These are phyloP conservation scores for Argyrosomus japonicus DNA, from an alignment of 2,113 vertebrate genomes.

Conservation along the genomic window DNA sequence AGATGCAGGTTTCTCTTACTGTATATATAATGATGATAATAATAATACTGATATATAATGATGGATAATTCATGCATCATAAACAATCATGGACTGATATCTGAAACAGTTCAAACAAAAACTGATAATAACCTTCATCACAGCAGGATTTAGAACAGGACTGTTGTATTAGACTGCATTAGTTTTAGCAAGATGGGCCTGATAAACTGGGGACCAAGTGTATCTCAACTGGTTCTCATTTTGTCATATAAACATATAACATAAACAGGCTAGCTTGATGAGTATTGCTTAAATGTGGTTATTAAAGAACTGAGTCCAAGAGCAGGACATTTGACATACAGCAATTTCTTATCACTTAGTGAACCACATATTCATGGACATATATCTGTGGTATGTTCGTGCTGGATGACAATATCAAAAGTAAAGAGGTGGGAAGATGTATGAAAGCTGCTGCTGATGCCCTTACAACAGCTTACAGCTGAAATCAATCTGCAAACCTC, in stretches of 20 bases:
- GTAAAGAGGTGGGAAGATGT: not conserved
- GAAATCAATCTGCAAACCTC: not conserved
- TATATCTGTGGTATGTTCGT: not conserved
- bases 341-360: not conserved
- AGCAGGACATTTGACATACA: not conserved
- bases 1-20: not conserved
- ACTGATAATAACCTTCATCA: no score
- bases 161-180: no score
- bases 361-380: not conserved
- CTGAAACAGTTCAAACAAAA: no score
- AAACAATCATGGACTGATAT: not conserved
- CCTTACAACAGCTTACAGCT: constrained; percentile 2
- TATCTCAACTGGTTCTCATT: no score
- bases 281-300: not conserved
- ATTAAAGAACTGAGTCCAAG: not conserved
- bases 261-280: no score
- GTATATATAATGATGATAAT: no score
- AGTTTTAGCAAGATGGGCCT: no score
- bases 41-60: no score
- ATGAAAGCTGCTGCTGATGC: not conserved
- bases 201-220: no score
- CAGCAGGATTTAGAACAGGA: no score
- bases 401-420: not conserved
- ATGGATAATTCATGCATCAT: not conserved
- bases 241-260: no score